Evolutionary conservation across 2,888 invertebrate species (phyloP).

Genomic region (Heliconius charithonia): DNA sequence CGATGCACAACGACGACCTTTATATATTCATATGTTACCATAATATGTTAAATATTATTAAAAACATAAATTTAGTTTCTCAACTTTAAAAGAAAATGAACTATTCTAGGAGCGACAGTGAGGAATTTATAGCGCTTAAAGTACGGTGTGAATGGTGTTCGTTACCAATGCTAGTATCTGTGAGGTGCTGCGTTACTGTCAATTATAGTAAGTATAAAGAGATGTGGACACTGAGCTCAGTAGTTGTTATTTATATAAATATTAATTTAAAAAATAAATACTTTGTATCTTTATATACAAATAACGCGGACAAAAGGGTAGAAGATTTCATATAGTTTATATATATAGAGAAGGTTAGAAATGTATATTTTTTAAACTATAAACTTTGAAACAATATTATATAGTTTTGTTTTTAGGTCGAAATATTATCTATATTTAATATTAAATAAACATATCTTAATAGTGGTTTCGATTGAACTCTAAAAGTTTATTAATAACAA

Average conservation of each 20-base stretch:
- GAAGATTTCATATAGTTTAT: too few species aligned
- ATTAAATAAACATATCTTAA: too few species aligned
- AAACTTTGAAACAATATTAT: too few species aligned
- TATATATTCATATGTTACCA: neutral
- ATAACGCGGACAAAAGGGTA: too few species aligned
- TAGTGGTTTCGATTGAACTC: too few species aligned
- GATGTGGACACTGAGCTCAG: neutral
- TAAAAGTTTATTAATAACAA: too few species aligned
- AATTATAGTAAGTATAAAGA: neutral
- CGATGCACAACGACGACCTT: too few species aligned
- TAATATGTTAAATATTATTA: neutral
- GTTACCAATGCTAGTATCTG: conserved; percentile 38
- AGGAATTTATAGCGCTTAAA: neutral
- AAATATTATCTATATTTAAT: too few species aligned
- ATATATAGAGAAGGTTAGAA: too few species aligned
- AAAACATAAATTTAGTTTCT: neutral
- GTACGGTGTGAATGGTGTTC: conserved; percentile 29
- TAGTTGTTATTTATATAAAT: neutral
- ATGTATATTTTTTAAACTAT: too few species aligned
- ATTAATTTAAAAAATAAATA: neutral
- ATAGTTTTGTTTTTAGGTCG: too few species aligned
- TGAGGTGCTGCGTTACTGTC: conserved; percentile 10
- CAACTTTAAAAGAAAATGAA: neutral
- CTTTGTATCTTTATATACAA: neutral
- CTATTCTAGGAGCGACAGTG: neutral